These are phyloP conservation scores for Oceanodroma tethys DNA, from an alignment of 2,113 vertebrate genomes.

Conservation along the genomic window DNA sequence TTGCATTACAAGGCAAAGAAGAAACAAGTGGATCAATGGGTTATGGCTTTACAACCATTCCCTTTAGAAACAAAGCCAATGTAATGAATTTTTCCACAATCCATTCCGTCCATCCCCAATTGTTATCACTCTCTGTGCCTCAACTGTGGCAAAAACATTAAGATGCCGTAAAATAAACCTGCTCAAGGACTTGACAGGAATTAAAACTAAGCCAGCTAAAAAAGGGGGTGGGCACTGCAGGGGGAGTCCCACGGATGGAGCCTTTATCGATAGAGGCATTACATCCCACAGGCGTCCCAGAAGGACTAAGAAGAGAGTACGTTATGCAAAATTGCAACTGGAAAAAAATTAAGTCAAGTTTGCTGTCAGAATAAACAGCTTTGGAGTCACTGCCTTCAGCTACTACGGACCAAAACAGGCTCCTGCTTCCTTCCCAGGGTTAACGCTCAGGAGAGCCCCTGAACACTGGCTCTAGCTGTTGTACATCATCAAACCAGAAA, in stretches of 20 bases:
- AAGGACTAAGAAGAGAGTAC: not conserved
- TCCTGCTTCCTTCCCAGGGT: not conserved
- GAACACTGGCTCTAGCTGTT: accelerated
- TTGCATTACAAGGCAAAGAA: not conserved
- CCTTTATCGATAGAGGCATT: no score
- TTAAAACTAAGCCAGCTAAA: not conserved
- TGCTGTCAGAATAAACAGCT: not conserved
- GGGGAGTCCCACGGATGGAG: not conserved
- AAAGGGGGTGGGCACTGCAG: not conserved
- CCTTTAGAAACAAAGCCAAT: not conserved
- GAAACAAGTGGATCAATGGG: not conserved
- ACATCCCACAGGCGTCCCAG: not conserved
- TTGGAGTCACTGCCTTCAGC: not conserved
- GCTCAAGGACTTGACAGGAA: not conserved
- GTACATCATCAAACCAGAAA: not conserved
- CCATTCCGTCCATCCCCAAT: not conserved
- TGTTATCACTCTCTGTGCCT: not conserved
- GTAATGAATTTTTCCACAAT: accelerated
- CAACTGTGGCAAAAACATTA: not conserved
- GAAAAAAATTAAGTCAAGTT: not conserved
- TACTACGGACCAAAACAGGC: not conserved
- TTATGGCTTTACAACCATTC: not conserved
- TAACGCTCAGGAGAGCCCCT: not conserved
- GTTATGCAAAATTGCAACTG: not conserved
- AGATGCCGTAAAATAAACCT: not conserved